phyloP scores from a whole-genome alignment of 2,888 invertebrate genomes.

The Harpalus rubripes region DNA sequence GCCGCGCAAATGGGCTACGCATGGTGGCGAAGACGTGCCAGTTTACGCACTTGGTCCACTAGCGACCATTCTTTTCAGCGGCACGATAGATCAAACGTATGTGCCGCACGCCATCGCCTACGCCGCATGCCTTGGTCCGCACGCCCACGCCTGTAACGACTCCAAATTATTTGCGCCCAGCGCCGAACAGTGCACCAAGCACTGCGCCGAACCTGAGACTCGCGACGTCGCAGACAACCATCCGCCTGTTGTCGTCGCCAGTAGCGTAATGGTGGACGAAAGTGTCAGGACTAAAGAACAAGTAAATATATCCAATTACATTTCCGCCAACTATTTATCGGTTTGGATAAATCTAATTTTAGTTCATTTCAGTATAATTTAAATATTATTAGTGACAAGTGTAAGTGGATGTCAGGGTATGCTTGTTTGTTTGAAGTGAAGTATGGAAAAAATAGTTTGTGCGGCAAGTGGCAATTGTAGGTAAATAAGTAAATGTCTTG shows the following conservation, averaged over 20 bases:
- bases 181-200: conserved; percentile 71
- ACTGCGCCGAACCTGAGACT: conserved; percentile 80
- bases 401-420: too few relatives aligned
- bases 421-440: too few relatives aligned
- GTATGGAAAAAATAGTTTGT: too few relatives aligned
- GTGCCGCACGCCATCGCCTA: background rate
- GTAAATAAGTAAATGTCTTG: too few relatives aligned
- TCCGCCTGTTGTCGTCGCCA: conserved; percentile 82
- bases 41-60: background rate
- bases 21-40: background rate
- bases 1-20: background rate
- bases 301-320: too few relatives aligned
- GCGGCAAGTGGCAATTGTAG: too few relatives aligned
- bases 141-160: conserved; percentile 82
- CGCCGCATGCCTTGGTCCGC: background rate
- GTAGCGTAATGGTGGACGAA: conserved; percentile 84
- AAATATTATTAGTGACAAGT: too few relatives aligned
- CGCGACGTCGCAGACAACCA: conserved; percentile 74
- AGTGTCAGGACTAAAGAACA: conserved; percentile 73
- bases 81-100: background rate
- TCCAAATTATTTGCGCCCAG: conserved; percentile 73
- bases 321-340: too few relatives aligned
- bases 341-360: too few relatives aligned
- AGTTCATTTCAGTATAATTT: too few relatives aligned
- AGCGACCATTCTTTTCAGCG: conserved; percentile 71